These are phyloP conservation scores for Heliocidaris erythrogramma DNA, from an alignment of 35 echinoderm and acorn worm species.

Conservation along the genomic window DNA sequence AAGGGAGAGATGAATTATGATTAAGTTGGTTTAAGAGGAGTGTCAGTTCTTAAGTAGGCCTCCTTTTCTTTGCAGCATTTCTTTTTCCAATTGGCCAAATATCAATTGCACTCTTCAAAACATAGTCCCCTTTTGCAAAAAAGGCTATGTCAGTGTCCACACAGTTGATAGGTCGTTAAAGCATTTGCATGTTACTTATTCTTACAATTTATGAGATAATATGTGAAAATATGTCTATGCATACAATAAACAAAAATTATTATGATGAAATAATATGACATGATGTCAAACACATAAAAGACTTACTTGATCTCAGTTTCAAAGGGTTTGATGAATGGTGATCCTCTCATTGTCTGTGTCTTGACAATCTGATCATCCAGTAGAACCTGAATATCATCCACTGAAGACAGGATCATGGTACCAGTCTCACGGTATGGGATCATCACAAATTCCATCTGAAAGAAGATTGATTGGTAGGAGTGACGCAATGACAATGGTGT, in stretches of 20 bases:
- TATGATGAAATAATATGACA: neutral
- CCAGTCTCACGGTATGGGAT: constrained; percentile 97
- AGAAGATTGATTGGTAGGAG: neutral
- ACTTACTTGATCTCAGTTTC: constrained; percentile 92
- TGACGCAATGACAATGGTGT: neutral
- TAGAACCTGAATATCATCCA: constrained; percentile 95
- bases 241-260: neutral
- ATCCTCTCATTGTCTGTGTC: constrained; percentile 98
- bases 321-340: constrained; percentile 99
- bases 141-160: too few relatives aligned
- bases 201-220: too few relatives aligned
- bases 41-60: too few relatives aligned
- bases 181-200: too few relatives aligned
- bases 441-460: constrained; percentile 95
- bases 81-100: too few relatives aligned
- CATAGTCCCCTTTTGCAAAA: too few relatives aligned
- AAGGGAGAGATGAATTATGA: too few relatives aligned
- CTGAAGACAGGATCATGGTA: constrained; percentile 92
- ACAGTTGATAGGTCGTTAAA: too few relatives aligned
- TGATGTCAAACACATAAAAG: neutral
- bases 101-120: too few relatives aligned
- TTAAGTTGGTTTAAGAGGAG: too few relatives aligned
- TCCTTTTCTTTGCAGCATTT: too few relatives aligned
- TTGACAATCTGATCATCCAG: constrained; percentile 99
- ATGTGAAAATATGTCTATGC: too few relatives aligned